Evolutionary conservation across 2,888 invertebrate genomes (phyloP).

Genomic region (Ariolimax columbianus): DNA sequence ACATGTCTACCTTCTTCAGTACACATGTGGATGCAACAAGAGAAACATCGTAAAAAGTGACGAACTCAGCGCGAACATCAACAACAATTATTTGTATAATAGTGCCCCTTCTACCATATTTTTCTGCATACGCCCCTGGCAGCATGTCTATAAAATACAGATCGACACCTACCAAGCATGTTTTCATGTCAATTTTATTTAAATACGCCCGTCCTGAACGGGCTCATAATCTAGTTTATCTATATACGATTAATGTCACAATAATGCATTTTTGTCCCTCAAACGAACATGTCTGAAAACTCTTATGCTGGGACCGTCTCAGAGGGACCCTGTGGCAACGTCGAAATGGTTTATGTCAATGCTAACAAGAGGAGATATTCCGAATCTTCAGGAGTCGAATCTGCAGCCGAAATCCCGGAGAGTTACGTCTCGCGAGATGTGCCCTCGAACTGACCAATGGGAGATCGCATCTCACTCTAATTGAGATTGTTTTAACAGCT

Average conservation of each 20-base stretch:
- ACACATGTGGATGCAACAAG: too few relatives aligned
- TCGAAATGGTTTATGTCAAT: conserved; percentile 40
- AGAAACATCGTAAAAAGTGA: too few relatives aligned
- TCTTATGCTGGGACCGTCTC: not conserved
- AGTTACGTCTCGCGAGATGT: conserved; percentile 21
- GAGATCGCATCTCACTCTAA: conserved; percentile 41
- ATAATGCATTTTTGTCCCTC: not conserved
- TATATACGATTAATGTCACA: conserved; percentile 27
- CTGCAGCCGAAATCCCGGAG: conserved; percentile 44
- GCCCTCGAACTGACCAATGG: conserved; percentile 40
- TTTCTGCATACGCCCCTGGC: too few relatives aligned
- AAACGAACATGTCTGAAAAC: not conserved
- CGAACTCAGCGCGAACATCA: too few relatives aligned
- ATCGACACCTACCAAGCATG: not conserved
- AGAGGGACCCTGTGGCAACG: not conserved
- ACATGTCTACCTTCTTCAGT: too few relatives aligned
- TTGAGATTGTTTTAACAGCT: conserved; percentile 45
- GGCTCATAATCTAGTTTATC: too few relatives aligned
- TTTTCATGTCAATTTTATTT: not conserved
- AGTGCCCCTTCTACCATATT: too few relatives aligned
- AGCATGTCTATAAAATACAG: too few relatives aligned
- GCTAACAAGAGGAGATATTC: conserved; percentile 35
- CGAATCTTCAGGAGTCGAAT: conserved; percentile 36
- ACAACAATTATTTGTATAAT: too few relatives aligned
- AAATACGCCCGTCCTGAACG: too few relatives aligned